Evolutionary conservation across 2,113 vertebrate species (phyloP).

Genomic region (Hepsetus odoe): DNA sequence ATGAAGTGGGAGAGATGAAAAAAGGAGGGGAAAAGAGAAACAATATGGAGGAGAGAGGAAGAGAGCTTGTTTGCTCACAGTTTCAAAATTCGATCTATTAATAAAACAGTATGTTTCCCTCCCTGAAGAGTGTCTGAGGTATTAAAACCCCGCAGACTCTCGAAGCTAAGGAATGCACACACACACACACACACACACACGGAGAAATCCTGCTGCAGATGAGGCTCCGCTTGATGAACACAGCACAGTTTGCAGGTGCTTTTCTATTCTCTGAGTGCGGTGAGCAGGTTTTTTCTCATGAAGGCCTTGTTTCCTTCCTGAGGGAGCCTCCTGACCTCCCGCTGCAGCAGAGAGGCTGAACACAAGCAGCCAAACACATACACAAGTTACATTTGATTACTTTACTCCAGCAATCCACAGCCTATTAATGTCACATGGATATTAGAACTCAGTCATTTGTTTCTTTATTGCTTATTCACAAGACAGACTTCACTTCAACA

Average conservation of each 20-base stretch:
- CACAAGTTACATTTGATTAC: not conserved
- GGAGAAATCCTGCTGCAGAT: too few species aligned
- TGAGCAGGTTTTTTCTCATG: not conserved
- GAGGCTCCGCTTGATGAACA: not conserved
- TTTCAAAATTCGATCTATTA: not conserved
- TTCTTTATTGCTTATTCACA: not conserved
- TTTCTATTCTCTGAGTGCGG: not conserved
- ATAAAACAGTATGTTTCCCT: constrained; percentile 1
- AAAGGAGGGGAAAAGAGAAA: not conserved
- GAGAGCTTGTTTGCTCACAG: not conserved
- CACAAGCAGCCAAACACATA: not conserved
- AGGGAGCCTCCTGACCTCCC: not conserved
- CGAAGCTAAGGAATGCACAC: not conserved
- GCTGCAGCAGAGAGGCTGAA: not conserved
- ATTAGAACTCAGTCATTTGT: not conserved
- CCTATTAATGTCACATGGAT: not conserved
- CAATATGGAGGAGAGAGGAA: not conserved
- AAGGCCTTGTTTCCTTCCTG: too few species aligned
- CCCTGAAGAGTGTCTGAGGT: not conserved
- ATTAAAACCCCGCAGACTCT: not conserved
- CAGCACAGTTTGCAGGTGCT: not conserved
- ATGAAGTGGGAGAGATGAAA: not conserved
- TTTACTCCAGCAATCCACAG: too few species aligned
- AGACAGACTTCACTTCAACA: too few species aligned
- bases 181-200: not conserved